Conservation (phyloP, 37 sponge, comb jelly and placozoan species). For the Hexactinellida sp. region DNA sequence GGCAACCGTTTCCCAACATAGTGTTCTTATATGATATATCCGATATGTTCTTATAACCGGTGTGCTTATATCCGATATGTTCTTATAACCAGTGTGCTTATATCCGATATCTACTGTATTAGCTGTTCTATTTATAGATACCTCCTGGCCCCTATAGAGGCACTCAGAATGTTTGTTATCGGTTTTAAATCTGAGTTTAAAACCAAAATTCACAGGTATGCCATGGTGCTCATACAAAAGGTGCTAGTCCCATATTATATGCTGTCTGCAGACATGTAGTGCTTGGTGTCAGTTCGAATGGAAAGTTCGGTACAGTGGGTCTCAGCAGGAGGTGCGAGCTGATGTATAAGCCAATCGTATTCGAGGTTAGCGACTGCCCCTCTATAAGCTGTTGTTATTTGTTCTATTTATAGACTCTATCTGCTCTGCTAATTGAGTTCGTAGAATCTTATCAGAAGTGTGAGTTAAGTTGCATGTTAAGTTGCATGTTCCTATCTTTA, state of each 20-base stretch:
- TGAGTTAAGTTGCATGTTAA: conserved; percentile 29
- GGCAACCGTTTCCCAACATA: too few species aligned
- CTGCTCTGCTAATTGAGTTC: conserved; percentile 48
- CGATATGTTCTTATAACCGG: too few species aligned
- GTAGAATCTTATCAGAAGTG: conserved; percentile 41
- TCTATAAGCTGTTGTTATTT: not conserved
- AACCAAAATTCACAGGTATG: conserved; percentile 44
- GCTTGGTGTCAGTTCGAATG: conserved; percentile 45
- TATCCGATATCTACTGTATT: too few species aligned
- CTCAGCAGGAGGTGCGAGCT: conserved; percentile 69
- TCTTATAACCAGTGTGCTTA: too few species aligned
- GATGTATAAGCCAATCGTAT: conserved; percentile 75
- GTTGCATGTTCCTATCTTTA: not conserved
- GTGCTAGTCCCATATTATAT: not conserved
- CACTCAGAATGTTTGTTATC: conserved; percentile 46
- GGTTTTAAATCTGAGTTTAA: conserved; percentile 63
- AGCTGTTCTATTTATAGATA: conserved; percentile 24
- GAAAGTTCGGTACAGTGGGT: conserved; percentile 73
- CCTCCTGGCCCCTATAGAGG: conserved; percentile 46
- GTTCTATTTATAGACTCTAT: conserved; percentile 21
- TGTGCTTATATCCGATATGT: too few species aligned
- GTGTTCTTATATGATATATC: too few species aligned
- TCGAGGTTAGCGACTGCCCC: conserved; percentile 30
- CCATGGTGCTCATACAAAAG: not conserved
- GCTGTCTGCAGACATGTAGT: conserved; percentile 58